Percentiles rank a stretch among this genome's conserved stretches.
Conservation (phyloP, 2,113 vertebrate species). For the Oreochromis spilurus region DNA sequence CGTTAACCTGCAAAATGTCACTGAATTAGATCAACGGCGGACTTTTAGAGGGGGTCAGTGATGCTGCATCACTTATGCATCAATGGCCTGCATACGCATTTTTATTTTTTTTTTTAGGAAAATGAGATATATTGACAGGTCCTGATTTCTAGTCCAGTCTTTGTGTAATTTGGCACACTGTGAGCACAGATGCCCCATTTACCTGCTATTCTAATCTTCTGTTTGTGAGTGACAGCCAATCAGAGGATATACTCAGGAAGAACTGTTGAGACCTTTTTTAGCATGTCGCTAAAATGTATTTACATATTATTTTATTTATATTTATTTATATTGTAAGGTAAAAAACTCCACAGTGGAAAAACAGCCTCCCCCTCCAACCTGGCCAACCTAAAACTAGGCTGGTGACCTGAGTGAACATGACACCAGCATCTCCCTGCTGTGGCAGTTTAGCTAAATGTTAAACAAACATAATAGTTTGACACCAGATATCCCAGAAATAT, state of each 20-base stretch:
- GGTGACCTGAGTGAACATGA: neutral
- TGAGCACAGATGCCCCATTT: neutral
- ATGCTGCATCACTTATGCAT: neutral
- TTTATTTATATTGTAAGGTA: neutral
- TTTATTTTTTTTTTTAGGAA: neutral
- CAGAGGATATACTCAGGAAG: neutral
- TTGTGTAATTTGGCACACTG: neutral
- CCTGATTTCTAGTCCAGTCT: neutral
- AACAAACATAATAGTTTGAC: neutral
- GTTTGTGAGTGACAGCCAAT: neutral
- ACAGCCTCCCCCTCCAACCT: neutral
- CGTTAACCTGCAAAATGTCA: neutral
- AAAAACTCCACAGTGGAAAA: neutral
- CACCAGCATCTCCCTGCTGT: neutral
- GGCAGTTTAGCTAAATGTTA: neutral
- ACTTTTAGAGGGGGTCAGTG: neutral
- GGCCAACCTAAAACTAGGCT: neutral
- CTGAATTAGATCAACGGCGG: neutral
- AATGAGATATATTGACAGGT: neutral
- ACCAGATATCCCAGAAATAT: neutral
- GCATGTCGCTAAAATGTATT: neutral
- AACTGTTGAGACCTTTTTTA: neutral
- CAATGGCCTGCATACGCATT: neutral
- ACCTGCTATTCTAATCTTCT: neutral
- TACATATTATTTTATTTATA: neutral